Evolutionary conservation across 1,140 invertebrate genomes (phyloP), one percentile per base, ranked within the genome.

Genomic region (Drosophila parvula): DNA sequence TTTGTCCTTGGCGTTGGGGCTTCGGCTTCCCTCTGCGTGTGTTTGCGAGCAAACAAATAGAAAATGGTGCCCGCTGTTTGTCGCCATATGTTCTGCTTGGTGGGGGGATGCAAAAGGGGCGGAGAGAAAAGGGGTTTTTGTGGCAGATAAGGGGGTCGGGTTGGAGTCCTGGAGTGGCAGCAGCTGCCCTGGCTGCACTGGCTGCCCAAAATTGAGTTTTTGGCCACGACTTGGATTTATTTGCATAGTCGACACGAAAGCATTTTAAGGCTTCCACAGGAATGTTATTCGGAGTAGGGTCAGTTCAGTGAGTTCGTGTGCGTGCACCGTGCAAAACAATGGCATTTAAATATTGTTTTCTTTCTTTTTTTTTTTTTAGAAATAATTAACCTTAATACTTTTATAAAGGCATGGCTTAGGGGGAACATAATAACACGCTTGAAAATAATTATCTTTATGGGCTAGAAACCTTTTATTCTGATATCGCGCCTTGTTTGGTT

Each of bases 191-290:
- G 83, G 83, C 67, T 74, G 74, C 61, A 45, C 57, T 64, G 40
- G 55, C 59, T 69, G 44, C 34, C 18, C 40, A 67, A 86, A 86
- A 88, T 83, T 86, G 83, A 86, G 82, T 79, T 88, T 88, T 79
- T 57, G 43, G 56, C 43, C 79, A 63, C 59, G 63, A 70, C 61
- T 82, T 63, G 76, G 59, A 83, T 89, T 83, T 89, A 89, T 88
- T 88, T 88, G 83, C 83, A 83, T 88, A 83, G 76, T 32, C 41
- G 58, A 44, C 38, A 53, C 62, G 56, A 67, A 76, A 62, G 51
- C 48, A 67, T 62, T 83, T 65, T 74, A 71, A 80, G 70, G 71
- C 57, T 47, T 62, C 44, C 59, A 32, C 63, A 53, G 36, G 47
- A 67, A 67, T 51, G 62, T 40, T 27, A 12, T 18, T 27, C 1